Base-by-base conservation (phyloP, 1,140 invertebrate genomes). In the Goniozus legneri region DNA sequence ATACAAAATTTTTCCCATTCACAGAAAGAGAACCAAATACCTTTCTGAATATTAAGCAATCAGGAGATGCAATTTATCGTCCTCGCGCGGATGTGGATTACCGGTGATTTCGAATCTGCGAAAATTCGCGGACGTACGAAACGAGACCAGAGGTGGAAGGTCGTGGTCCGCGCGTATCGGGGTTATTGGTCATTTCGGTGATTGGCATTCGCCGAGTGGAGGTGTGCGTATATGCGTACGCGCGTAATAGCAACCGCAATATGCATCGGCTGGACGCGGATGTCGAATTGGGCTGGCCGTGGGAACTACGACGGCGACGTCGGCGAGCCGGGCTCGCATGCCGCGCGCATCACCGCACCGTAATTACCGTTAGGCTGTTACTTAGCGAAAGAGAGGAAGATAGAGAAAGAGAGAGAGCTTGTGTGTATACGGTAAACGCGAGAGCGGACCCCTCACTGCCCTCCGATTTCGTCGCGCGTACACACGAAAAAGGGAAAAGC, bases 161-260 rank as follows among this genome's bases (percentile, higher is more conserved):
- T n/a, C n/a, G n/a, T n/a, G n/a, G n/a, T n/a, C n/a, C n/a, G n/a
- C n/a, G n/a, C n/a, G n/a, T n/a, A n/a, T n/a, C n/a, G n/a, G n/a
- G n/a, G n/a, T n/a, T n/a, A n/a, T n/a, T n/a, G n/a, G n/a, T n/a
- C n/a, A n/a, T n/a, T n/a, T n/a, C n/a, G n/a, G n/a, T n/a, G 24
- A 6, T 27, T 4, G 24, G 24, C 4, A 27, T n/a, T 34, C 16
- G 42, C 16, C 16, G 42, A 12, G 34, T 19, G 43, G 21, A 34
- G 43, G 43, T 34, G 43, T 45, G 43, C 33, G 43, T 39, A 38
- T 35, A 30, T 47, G 44, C 38, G 22, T 30, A 38, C 38, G 44
- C 39, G 44, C 16, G 30, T 14, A 36, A 16, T 47, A n/a, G 36
- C 24, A 12, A 6, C 6, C 15, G 14, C 15, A 39, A 34, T 34